phyloP scores from a whole-genome alignment of 2,113 vertebrate species.

The Microcebus jonahi region DNA sequence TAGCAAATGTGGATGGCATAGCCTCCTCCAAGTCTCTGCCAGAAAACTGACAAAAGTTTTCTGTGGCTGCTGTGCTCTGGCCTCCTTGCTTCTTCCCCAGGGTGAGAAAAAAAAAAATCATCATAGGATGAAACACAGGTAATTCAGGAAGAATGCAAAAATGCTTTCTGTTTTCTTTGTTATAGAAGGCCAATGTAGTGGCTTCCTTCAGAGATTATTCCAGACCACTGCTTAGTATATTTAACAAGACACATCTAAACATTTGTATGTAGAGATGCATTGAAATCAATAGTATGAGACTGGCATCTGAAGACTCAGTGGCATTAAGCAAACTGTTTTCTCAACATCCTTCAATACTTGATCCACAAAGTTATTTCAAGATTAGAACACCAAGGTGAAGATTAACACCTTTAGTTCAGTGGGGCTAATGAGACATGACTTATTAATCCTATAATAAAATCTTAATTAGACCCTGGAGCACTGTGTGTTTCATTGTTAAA shows the following conservation, averaged over 20 bases:
- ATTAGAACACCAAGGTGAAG: slow-evolving; percentile 83
- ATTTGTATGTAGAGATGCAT: background rate
- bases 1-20: background rate
- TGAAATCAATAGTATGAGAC: slow-evolving; percentile 66
- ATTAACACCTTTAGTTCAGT: slow-evolving; percentile 83
- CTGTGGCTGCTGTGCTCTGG: background rate
- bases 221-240: background rate
- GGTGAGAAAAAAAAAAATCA: background rate
- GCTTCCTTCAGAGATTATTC: background rate
- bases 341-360: slow-evolving; percentile 76
- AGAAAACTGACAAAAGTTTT: background rate
- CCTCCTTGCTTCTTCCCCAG: background rate
- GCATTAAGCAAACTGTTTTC: slow-evolving; percentile 83
- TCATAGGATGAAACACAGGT: background rate
- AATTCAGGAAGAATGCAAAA: background rate
- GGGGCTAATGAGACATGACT: slow-evolving; percentile 83
- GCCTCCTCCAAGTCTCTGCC: background rate
- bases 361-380: slow-evolving; percentile 82
- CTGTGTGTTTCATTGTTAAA: slow-evolving; percentile 84
- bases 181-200: background rate
- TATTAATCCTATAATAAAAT: slow-evolving; percentile 86
- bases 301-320: slow-evolving; percentile 66
- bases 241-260: background rate
- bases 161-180: background rate
- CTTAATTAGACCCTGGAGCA: slow-evolving; percentile 84